A percentile compares a stretch with the other conserved stretches of the same genome.
Evolutionary conservation across 2,888 invertebrate genomes (phyloP).

Genomic region (Harpalus rufipes): DNA sequence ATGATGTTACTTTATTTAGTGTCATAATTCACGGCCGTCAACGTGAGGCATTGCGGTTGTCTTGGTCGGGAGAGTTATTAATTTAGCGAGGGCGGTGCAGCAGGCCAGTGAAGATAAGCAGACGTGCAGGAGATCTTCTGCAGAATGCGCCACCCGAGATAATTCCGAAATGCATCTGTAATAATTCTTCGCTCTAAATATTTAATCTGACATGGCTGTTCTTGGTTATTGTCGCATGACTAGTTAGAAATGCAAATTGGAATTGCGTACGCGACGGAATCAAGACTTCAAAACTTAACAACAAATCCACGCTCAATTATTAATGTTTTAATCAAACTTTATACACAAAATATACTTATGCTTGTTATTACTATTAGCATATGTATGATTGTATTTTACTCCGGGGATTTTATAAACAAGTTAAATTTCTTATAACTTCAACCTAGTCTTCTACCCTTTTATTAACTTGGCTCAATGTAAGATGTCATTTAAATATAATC

Average conservation of each 20-base stretch:
- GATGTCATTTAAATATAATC: too few species aligned
- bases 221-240: conserved; percentile 41
- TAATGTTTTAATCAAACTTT: conserved; percentile 56
- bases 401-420: not conserved
- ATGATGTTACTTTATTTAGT: not conserved
- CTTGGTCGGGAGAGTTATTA: conserved; percentile 18
- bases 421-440: conserved; percentile 25
- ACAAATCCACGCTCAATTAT: conserved; percentile 44
- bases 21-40: not conserved
- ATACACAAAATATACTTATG: conserved; percentile 42
- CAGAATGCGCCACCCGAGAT: conserved; percentile 44
- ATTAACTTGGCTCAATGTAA: not conserved
- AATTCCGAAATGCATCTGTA: conserved; percentile 54
- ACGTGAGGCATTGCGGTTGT: not conserved
- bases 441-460: not conserved
- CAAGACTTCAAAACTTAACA: conserved; percentile 41
- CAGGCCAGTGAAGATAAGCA: conserved; percentile 18
- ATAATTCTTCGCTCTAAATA: conserved; percentile 52
- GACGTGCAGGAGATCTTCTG: conserved; percentile 23
- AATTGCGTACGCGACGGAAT: conserved; percentile 34
- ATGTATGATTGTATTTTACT: not conserved
- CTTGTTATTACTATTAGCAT: conserved; percentile 27
- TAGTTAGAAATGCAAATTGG: conserved; percentile 56
- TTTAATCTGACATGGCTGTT: conserved; percentile 44
- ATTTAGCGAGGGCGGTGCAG: conserved; percentile 5